A percentile compares a stretch with the other conserved stretches of the same genome.
Conservation (phyloP, 1,140 invertebrate species). For the Brachionus paranguensis region DNA sequence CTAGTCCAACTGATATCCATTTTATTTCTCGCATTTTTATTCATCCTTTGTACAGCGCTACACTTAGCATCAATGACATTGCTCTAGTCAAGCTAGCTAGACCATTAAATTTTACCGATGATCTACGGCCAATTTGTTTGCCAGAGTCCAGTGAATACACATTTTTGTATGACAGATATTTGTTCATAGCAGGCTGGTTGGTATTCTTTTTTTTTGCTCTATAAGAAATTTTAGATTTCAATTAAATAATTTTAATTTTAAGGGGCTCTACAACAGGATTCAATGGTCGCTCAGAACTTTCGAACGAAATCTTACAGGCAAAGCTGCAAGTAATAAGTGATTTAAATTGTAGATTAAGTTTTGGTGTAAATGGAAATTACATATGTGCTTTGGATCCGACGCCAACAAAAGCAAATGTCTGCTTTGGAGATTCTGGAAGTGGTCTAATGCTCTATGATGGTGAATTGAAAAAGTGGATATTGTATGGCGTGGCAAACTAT, state of each 20-base stretch:
- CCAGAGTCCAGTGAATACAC: neutral
- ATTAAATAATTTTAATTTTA: neutral
- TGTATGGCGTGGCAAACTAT: neutral
- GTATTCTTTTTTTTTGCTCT: neutral
- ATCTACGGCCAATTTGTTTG: neutral
- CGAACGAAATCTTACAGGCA: neutral
- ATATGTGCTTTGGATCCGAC: neutral
- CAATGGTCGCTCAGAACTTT: neutral
- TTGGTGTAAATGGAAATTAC: neutral
- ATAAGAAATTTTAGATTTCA: neutral
- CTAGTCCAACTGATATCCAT: neutral
- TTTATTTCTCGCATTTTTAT: neutral
- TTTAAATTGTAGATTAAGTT: neutral
- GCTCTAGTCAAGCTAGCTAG: neutral
- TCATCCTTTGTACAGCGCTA: neutral
- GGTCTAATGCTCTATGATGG: neutral
- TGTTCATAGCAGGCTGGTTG: neutral
- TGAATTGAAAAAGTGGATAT: neutral
- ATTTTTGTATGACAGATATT: neutral
- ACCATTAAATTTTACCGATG: neutral
- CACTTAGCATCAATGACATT: neutral
- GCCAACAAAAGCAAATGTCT: neutral
- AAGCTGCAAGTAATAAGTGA: neutral
- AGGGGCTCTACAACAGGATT: constrained; percentile 13
- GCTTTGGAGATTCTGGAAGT: constrained; percentile 8